phyloP scores from a whole-genome alignment of 2,113 vertebrate genomes.

The Hypanus sabinus region DNA sequence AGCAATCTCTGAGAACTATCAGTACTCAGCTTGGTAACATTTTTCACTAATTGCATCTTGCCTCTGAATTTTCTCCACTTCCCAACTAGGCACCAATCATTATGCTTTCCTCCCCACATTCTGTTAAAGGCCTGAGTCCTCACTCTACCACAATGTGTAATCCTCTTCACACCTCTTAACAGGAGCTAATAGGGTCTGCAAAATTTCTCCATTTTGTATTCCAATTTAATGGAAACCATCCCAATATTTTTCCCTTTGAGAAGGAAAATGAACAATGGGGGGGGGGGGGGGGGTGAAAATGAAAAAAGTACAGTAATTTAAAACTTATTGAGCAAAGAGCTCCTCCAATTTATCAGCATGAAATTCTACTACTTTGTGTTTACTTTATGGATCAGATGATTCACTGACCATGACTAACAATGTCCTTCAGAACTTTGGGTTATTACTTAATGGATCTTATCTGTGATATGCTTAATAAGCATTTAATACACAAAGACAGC shows the following conservation, averaged over 20 bases:
- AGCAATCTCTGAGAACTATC: slow-evolving; percentile 17
- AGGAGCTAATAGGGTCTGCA: neutral
- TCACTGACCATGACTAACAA: neutral
- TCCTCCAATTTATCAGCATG: neutral
- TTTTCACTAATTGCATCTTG: neutral
- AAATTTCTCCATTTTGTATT: neutral
- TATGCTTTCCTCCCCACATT: no score
- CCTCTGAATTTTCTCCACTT: neutral
- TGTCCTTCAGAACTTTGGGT: neutral
- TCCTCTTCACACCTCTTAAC: neutral
- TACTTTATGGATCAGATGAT: neutral
- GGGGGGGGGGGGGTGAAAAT: no score
- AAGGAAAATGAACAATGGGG: no score
- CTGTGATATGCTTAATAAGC: neutral
- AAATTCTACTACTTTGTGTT: neutral
- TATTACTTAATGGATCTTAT: neutral
- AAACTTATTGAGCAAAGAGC: no score
- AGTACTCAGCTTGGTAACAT: neutral
- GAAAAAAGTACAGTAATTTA: no score
- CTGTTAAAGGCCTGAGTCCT: neutral
- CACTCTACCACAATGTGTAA: neutral
- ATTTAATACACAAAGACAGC: neutral
- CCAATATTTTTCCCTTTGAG: neutral
- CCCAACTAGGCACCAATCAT: no score
- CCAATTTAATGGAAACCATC: neutral